Evolutionary conservation across 2,113 vertebrate genomes (phyloP), one percentile per base, ranked within the genome.

Genomic region (Pangasianodon hypophthalmus): DNA sequence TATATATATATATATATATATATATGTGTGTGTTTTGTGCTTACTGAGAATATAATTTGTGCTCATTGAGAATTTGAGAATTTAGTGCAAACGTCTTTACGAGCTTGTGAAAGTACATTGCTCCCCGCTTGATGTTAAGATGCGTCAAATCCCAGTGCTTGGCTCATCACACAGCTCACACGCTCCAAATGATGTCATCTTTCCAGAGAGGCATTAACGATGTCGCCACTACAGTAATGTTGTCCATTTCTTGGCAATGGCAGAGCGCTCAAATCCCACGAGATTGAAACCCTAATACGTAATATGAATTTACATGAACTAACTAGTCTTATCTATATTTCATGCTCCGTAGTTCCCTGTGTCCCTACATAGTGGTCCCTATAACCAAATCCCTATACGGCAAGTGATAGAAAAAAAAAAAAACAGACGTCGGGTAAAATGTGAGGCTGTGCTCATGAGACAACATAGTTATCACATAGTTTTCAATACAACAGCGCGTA

Each of bases 111-210:
- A 71, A 46, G 16, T 85, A 60, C 77, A 62, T 52, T 56, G 69
- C 52, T 81, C 37, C 54, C 48, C 32, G 56, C 21, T 29, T 71
- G 4, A 58, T 56, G 21, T 32, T 44, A 5, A 84, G 26, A 88
- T 67, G 46, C 26, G 4, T 58, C 14, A 54, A 50, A 50, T 58
- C 81, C 26, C 67, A n/a, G 83, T 58, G 69, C 82, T 48, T 29
- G 64, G 29, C 79, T 86, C 83, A 81, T 80, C 44, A 71, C 14
- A 41, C 56, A 62, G 50, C 82, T 88, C 56, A 80, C 4, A 24
- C 46, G 9, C 56, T 67, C 81, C 46, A 54, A n/a, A 79, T 69
- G 13, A 88, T 19, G 84, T 91, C 91, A 90, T 83, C 64, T 41
- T 67, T 90, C 75, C 64, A 46, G 77, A 58, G 73, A 44, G 58